Evolutionary conservation across 2,888 invertebrate species (phyloP).

Genomic region (Serripes groenlandicus): DNA sequence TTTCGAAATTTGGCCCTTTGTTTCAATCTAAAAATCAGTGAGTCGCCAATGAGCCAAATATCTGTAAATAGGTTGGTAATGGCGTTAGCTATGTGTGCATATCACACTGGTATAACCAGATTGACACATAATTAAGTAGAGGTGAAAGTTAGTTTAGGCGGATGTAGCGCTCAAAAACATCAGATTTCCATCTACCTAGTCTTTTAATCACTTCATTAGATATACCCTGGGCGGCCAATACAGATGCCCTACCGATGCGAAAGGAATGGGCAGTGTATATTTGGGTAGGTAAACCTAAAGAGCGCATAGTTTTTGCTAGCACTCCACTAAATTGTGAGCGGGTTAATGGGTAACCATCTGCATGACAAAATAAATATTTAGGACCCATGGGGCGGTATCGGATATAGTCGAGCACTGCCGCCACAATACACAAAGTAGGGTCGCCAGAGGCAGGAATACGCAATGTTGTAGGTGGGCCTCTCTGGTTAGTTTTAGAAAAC

Average conservation of each 20-base stretch:
- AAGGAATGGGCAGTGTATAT: constrained; percentile 8
- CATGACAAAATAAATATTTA: constrained; percentile 19
- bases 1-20: too few species aligned
- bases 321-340: constrained; percentile 26
- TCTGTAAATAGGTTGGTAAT: too few species aligned
- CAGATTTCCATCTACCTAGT: constrained; percentile 7
- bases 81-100: too few species aligned
- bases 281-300: background rate
- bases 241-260: constrained; percentile 10
- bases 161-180: background rate
- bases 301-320: background rate
- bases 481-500: constrained; percentile 24
- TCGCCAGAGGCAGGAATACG: background rate
- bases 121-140: too few species aligned
- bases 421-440: background rate
- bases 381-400: background rate
- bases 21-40: too few species aligned
- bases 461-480: background rate
- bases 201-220: background rate
- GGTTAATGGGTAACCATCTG: background rate
- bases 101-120: too few species aligned
- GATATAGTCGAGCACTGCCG: constrained; percentile 8
- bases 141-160: too few species aligned
- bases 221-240: background rate
- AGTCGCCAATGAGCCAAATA: too few species aligned